A percentile compares a stretch with the other conserved stretches of the same genome.
Evolutionary conservation across 2,797 vertebrate species (phyloP).

Genomic region (Mormyrus hasselquistii): DNA sequence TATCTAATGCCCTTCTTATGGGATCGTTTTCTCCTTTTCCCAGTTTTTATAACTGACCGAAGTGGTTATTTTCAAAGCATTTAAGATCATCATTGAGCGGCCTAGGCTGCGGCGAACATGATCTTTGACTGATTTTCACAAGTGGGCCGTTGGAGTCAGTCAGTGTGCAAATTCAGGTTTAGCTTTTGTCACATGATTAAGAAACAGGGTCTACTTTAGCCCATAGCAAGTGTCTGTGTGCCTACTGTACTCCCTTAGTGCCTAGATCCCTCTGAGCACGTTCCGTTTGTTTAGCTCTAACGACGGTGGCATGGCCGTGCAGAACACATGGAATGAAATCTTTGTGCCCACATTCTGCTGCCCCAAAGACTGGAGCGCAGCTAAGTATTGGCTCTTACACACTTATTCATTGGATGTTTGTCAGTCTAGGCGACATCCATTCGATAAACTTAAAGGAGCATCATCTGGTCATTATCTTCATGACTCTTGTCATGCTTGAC

Average conservation of each 20-base stretch:
- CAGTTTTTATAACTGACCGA: neutral
- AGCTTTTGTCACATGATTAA: neutral
- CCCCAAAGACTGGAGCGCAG: neutral
- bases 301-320: neutral
- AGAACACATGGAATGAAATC: neutral
- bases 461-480: neutral
- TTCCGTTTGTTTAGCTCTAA: neutral
- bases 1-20: neutral
- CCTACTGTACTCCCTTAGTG: neutral
- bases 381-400: neutral
- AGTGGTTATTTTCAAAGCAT: neutral
- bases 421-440: neutral
- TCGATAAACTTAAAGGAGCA: neutral
- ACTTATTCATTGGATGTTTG: neutral
- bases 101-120: neutral
- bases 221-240: neutral
- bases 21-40: neutral
- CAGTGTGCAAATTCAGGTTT: neutral
- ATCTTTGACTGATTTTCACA: neutral
- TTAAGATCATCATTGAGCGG: neutral
- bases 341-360: neutral
- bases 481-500: neutral
- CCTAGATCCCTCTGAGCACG: neutral
- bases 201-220: neutral
- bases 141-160: neutral